phyloP scores from a whole-genome alignment of 2,888 invertebrate genomes.

The Drosophila phalerata region DNA sequence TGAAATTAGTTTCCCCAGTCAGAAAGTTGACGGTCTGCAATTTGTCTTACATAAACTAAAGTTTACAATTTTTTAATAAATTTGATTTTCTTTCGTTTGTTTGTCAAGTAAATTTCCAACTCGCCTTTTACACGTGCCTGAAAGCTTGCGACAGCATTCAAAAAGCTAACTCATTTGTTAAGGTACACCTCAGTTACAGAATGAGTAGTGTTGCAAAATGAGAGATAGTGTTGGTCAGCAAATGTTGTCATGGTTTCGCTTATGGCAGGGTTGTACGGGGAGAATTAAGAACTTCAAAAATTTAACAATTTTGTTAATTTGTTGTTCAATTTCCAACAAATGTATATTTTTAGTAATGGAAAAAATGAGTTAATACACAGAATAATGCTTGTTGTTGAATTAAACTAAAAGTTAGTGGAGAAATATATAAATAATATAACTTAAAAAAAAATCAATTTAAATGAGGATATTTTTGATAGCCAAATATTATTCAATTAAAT shows the following conservation, averaged over 20 bases:
- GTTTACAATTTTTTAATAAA: constrained; percentile 12
- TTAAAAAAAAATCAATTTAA: too few relatives aligned
- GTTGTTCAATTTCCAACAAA: too few relatives aligned
- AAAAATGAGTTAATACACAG: too few relatives aligned
- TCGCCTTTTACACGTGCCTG: neutral
- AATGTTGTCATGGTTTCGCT: neutral
- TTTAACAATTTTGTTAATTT: too few relatives aligned
- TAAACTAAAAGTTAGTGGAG: too few relatives aligned
- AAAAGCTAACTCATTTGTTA: neutral
- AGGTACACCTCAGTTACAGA: constrained; percentile 21
- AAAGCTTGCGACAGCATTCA: neutral
- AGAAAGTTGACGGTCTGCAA: constrained; percentile 28
- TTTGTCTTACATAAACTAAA: constrained; percentile 24
- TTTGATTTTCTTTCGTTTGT: neutral
- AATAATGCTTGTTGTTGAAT: too few relatives aligned
- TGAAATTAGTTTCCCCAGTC: constrained; percentile 11
- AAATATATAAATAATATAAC: too few relatives aligned
- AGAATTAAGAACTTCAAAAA: too few relatives aligned
- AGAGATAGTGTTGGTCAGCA: neutral
- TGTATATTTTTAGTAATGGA: too few relatives aligned
- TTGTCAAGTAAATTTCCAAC: constrained; percentile 10
- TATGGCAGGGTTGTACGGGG: neutral
- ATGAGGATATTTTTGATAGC: too few relatives aligned
- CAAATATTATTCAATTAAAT: too few relatives aligned
- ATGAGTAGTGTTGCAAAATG: constrained; percentile 3